phyloP scores from a whole-genome alignment of 2,797 vertebrate genomes.

The Hydrophis major region DNA sequence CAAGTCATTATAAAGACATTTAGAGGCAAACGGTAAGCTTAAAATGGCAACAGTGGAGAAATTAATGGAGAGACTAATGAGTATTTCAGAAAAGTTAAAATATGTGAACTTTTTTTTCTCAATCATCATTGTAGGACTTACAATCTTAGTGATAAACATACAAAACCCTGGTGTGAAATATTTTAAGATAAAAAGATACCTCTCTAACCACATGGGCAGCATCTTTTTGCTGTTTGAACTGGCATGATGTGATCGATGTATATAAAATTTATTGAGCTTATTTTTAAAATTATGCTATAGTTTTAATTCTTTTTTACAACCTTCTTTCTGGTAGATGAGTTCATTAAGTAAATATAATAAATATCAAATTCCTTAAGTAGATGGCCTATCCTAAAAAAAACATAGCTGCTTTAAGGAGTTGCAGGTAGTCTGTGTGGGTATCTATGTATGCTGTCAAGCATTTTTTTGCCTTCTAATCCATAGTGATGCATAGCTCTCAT shows the following conservation, averaged over 20 bases:
- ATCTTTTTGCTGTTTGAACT: background rate
- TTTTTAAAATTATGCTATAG: background rate
- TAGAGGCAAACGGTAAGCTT: background rate
- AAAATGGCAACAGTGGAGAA: background rate
- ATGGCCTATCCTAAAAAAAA: background rate
- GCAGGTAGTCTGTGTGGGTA: background rate
- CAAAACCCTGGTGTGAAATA: background rate
- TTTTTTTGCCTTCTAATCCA: background rate
- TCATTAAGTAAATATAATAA: background rate
- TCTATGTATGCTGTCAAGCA: background rate
- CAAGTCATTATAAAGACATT: background rate
- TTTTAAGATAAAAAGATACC: background rate
- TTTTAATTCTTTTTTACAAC: background rate
- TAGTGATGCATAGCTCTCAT: background rate
- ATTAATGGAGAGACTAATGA: background rate
- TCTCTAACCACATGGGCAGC: background rate
- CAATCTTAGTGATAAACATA: background rate
- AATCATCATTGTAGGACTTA: background rate
- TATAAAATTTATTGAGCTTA: background rate
- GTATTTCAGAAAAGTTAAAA: background rate
- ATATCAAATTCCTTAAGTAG: background rate
- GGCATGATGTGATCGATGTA: background rate
- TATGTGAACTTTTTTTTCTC: background rate
- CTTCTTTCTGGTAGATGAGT: background rate
- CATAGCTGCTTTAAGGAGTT: background rate